phyloP scores from a whole-genome alignment of 2,888 invertebrate species.

The Temnothorax rugatulus region DNA sequence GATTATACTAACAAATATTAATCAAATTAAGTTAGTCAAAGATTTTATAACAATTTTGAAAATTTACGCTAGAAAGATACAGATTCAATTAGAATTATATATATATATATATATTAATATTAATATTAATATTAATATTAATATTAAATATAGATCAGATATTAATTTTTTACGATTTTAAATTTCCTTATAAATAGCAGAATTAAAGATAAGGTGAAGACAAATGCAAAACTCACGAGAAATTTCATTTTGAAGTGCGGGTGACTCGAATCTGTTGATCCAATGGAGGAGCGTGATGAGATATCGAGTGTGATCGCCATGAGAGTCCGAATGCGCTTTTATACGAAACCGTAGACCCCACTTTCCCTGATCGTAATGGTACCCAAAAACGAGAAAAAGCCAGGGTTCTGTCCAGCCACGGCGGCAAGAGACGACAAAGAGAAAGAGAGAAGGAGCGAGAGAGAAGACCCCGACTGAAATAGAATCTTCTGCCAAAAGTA shows the following conservation, averaged over 20 bases:
- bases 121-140: neutral
- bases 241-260: slow-evolving; percentile 80
- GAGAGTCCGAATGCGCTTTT: slow-evolving; percentile 78
- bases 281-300: slow-evolving; percentile 67
- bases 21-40: neutral
- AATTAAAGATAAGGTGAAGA: neutral
- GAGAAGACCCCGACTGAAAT: slow-evolving; percentile 4
- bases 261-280: slow-evolving; percentile 64
- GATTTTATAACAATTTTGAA: neutral
- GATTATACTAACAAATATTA: neutral
- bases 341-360: slow-evolving; percentile 79
- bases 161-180: neutral
- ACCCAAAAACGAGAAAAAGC: slow-evolving; percentile 69
- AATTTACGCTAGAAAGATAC: neutral
- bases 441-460: slow-evolving; percentile 56
- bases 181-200: neutral
- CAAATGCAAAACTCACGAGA: slow-evolving; percentile 76
- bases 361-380: slow-evolving; percentile 75
- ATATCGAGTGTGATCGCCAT: slow-evolving; percentile 78
- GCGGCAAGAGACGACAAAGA: slow-evolving; percentile 49
- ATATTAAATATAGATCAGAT: neutral
- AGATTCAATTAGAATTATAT: neutral
- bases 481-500: slow-evolving; percentile 79
- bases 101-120: neutral
- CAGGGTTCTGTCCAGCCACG: neutral